Evolutionary conservation across 2,113 vertebrate genomes (phyloP).

Genomic region (Ptyas mucosa): DNA sequence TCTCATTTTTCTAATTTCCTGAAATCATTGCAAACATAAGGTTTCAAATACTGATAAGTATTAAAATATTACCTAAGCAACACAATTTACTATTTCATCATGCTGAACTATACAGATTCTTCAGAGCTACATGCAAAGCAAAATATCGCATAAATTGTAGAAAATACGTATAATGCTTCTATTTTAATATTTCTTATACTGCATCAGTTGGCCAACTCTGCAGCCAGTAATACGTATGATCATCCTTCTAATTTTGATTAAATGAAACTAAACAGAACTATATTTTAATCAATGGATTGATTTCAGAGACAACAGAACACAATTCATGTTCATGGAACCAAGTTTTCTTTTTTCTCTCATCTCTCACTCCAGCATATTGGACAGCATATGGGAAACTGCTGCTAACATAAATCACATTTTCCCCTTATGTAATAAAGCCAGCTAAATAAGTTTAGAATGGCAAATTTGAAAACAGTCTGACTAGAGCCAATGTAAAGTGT

Average conservation of each 20-base stretch:
- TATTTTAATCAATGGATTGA: background rate
- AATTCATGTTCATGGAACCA: background rate
- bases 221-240: background rate
- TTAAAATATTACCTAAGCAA: background rate
- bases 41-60: background rate
- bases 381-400: background rate
- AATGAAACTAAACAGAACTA: background rate
- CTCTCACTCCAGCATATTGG: background rate
- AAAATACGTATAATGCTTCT: background rate
- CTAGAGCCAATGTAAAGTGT: background rate
- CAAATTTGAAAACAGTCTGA: background rate
- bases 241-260: background rate
- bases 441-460: background rate
- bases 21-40: background rate
- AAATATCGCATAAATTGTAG: background rate
- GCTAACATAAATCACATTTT: background rate
- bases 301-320: background rate
- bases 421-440: background rate
- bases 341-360: background rate
- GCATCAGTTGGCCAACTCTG: background rate
- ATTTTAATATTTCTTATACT: background rate
- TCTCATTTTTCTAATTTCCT: background rate
- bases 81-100: background rate
- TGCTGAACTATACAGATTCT: background rate
- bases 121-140: background rate